Base-by-base conservation (phyloP, 2,888 invertebrate species). In the Dasysyrphus tricinctus region DNA sequence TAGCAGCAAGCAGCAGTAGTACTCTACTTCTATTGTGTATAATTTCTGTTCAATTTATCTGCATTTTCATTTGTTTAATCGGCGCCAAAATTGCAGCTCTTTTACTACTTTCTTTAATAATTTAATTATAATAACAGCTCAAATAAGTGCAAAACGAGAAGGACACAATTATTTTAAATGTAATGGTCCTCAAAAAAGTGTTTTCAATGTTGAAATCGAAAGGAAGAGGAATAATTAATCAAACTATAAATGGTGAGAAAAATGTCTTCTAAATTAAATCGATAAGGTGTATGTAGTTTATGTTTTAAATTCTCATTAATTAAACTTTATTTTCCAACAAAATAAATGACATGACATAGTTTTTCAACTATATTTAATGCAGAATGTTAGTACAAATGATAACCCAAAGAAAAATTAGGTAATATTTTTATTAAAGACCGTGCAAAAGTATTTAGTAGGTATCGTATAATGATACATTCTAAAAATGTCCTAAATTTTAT, bases 131-230 rank as follows among this genome's bases (percentile, higher is more conserved):
- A 5, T 5, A 44, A 16, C 5, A 16, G 11, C n/a, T 42, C 9
- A 5, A 11, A 6, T 32, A 47, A 54, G 29, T 54, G n/a, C 2
- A 34, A 34, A 65, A 32, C 8, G 9, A n/a, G 2, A 14, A 51
- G 5, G 14, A 59, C 19, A 12, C 12, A 37, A 16, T n/a, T 32
- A 37, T 44, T 44, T 37, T 69, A 54, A 54, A 54, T 54, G 39
- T 69, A 54, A 54, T 69, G 54, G 19, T 51, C 39, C 24, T n/a
- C 9, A 54, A 39, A 24, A 37, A 69, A 54, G 0, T 54, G 2
- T 51, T 69, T n/a, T 69, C 85, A 69, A 85, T 85, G 85, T 74
- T 80, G 32, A 85, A 85, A 57, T 74, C 85, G 32, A 85, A 81
- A 57, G 69, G 73, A 63, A 85, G 74, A 57, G 63, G 73, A 69